These are phyloP conservation scores for Orientallactaga bullata DNA, from an alignment of 2,113 vertebrate species.

Conservation along the genomic window DNA sequence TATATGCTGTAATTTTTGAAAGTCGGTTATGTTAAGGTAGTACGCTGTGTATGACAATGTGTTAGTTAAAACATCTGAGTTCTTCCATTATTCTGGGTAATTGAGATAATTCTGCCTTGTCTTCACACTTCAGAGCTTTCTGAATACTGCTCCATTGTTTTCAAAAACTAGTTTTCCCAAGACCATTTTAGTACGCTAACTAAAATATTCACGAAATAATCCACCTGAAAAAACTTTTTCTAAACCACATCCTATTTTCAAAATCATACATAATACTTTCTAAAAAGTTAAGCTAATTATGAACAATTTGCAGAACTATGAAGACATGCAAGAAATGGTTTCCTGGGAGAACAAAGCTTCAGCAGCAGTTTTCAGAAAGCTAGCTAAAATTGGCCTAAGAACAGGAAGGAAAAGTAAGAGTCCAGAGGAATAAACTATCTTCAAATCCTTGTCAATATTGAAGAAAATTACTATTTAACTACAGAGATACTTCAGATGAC, in stretches of 20 bases:
- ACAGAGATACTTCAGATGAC: background rate
- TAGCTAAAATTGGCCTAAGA: conserved; percentile 56
- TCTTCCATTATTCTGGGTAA: conserved; percentile 32
- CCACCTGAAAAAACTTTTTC: conserved; percentile 47
- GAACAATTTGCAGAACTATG: conserved; percentile 54
- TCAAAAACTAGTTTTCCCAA: conserved; percentile 40
- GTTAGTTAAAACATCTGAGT: background rate
- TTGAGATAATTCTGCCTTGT: background rate
- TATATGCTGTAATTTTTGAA: conserved; percentile 37
- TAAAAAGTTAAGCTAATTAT: conserved; percentile 58
- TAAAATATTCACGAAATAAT: conserved; percentile 48
- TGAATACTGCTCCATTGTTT: conserved; percentile 39
- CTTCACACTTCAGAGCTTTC: conserved; percentile 4
- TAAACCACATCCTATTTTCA: conserved; percentile 52
- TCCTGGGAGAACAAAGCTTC: conserved; percentile 37
- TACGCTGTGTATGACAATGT: background rate
- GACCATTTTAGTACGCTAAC: conserved; percentile 16
- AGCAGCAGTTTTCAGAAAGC: conserved; percentile 2
- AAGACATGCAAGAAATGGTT: conserved; percentile 27
- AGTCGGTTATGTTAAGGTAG: background rate
- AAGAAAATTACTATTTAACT: conserved; percentile 43
- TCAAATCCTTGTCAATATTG: conserved; percentile 39
- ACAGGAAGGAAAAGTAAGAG: conserved; percentile 6
- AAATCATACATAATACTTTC: conserved; percentile 44
- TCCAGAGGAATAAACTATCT: conserved; percentile 20